Percentiles rank a stretch among this genome's conserved stretches.
phyloP scores from a whole-genome alignment of 2,113 vertebrate genomes.

The Uria lomvia region DNA sequence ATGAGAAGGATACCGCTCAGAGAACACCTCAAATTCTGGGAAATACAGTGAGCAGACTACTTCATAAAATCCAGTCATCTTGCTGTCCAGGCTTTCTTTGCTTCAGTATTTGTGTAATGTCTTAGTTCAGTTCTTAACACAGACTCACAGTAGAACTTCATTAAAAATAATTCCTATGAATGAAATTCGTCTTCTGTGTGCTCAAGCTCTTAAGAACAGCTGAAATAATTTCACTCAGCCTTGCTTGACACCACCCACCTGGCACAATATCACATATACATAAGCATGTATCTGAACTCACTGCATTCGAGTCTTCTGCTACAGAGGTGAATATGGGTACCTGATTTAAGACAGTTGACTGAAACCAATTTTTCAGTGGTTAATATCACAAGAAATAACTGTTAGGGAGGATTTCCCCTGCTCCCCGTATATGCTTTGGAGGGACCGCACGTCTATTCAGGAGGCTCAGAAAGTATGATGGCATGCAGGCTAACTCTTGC shows the following conservation, averaged over 20 bases:
- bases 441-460: background rate
- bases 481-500: background rate
- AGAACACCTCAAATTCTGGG: background rate
- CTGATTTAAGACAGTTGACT: background rate
- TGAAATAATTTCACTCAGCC: background rate
- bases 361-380: background rate
- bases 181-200: background rate
- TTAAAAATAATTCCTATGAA: background rate
- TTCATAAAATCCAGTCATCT: background rate
- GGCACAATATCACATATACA: background rate
- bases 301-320: background rate
- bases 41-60: background rate
- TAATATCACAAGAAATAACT: background rate
- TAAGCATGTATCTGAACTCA: background rate
- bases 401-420: background rate
- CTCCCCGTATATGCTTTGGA: background rate
- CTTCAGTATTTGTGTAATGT: background rate
- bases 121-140: background rate
- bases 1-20: background rate
- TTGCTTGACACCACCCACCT: background rate
- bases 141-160: background rate
- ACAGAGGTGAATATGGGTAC: background rate
- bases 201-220: background rate
- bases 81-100: background rate
- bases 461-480: background rate